Base-by-base conservation (phyloP, 37 sponge, comb jelly and placozoan genomes). In the Lycopodina hypogea region DNA sequence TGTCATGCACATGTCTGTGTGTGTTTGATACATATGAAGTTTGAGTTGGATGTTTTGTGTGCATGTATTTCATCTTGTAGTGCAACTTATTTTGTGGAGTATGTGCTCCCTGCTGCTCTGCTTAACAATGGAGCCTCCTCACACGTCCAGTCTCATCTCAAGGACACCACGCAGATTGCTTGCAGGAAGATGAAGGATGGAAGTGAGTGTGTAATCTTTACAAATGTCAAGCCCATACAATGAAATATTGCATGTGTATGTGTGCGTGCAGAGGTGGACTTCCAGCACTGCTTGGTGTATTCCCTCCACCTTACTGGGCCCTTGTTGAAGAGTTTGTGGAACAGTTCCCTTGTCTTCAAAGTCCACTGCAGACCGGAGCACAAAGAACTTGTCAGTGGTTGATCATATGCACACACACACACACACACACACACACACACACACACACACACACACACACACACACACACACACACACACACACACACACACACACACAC, bases 61-160 rank as follows among this genome's bases (percentile, higher is more conserved):
- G n/a, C n/a, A n/a, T n/a, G n/a, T n/a, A n/a, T n/a, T 24, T 74
- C 21, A 19, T 28, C 6, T 74, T 41, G 9, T 72, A 83, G 78
- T 48, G 41, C 68, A 36, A 84, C 80, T 36, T 89, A 78, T 51
- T 89, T 89, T 80, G 85, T 89, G 71, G 90, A 89, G 71, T 89
- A 89, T 57, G 72, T 76, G 59, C 84, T 89, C 52, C 90, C 90
- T 28, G 72, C 84, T 28, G 41, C 63, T 1, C 7, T 78, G 17
- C 29, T 38, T 23, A 1, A 48, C n/a, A 56, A 28, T 0, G 12
- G 26, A 39, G 18, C 41, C 21, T 0, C 36, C 14, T 56, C 75
- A 37, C 29, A 23, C 45, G 24, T 45, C 36, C 68, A 68, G n/a
- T 45, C 69, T 1, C 29, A 40, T 34, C 40, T 71, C 41, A 66